These are phyloP conservation scores for Notamacropus eugenii DNA, from an alignment of 2,797 vertebrate genomes.

Conservation along the genomic window DNA sequence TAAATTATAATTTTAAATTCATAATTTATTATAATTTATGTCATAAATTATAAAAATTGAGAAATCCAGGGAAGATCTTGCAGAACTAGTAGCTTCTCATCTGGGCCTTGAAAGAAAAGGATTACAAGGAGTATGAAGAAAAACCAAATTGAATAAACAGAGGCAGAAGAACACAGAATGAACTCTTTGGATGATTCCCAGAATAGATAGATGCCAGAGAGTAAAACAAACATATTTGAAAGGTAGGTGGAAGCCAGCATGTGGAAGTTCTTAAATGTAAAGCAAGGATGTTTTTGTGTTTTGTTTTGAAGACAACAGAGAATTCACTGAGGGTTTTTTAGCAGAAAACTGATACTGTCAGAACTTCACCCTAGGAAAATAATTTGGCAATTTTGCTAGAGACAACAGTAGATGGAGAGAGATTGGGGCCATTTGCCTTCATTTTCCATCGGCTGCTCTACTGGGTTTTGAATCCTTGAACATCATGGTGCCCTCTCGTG, in stretches of 20 bases:
- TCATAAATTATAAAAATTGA: not conserved
- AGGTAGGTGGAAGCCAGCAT: not conserved
- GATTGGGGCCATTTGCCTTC: not conserved
- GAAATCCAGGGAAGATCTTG: not conserved
- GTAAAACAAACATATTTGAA: not conserved
- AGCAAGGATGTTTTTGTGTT: not conserved
- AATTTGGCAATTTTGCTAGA: not conserved
- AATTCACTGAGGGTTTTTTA: not conserved
- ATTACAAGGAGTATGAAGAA: not conserved
- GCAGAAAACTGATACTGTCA: not conserved
- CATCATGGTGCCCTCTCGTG: not conserved
- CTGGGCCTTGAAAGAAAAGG: not conserved
- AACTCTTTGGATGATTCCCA: not conserved
- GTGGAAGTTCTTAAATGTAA: not conserved
- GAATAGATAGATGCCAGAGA: not conserved
- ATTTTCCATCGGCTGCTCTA: not conserved
- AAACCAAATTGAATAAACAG: not conserved
- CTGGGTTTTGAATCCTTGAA: not conserved
- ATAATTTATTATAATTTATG: not conserved
- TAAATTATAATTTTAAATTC: not conserved
- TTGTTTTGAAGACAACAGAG: not conserved
- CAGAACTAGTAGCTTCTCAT: not conserved
- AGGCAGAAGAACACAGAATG: not conserved
- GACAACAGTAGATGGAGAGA: not conserved
- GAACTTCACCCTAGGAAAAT: not conserved